These are phyloP conservation scores for Mythimna pallens DNA, from an alignment of 2,888 invertebrate genomes.

Conservation along the genomic window DNA sequence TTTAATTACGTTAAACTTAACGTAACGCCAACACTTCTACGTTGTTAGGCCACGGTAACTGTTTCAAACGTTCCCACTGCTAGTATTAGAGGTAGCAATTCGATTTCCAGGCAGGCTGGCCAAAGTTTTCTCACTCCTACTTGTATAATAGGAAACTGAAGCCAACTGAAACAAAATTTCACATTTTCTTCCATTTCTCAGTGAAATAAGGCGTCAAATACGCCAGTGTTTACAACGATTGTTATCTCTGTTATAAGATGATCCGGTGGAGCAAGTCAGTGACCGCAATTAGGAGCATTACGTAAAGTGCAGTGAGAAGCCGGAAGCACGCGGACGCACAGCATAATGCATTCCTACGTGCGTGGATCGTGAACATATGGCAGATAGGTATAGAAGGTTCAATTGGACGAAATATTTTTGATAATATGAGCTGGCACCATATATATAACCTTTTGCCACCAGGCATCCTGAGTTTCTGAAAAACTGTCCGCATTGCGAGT, in stretches of 20 bases:
- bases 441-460: no score
- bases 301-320: conserved; percentile 51
- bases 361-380: conserved; percentile 3
- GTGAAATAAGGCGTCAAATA: background rate
- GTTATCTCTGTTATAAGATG: conserved; percentile 42
- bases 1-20: no score
- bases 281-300: conserved; percentile 52
- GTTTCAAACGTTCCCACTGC: no score
- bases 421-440: no score
- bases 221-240: conserved; percentile 3
- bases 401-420: background rate
- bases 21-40: no score
- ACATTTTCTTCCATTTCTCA: background rate
- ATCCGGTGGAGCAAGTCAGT: conserved; percentile 38
- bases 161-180: background rate
- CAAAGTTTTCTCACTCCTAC: no score
- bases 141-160: no score
- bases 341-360: conserved; percentile 44
- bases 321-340: conserved; percentile 43
- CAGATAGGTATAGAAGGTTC: conserved; percentile 17
- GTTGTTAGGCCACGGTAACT: no score
- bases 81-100: background rate
- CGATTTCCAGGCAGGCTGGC: no score
- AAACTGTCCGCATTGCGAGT: no score
- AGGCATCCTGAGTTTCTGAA: no score